Evolutionary conservation across 2,113 vertebrate species (phyloP).

Genomic region (Etheostoma cragini): DNA sequence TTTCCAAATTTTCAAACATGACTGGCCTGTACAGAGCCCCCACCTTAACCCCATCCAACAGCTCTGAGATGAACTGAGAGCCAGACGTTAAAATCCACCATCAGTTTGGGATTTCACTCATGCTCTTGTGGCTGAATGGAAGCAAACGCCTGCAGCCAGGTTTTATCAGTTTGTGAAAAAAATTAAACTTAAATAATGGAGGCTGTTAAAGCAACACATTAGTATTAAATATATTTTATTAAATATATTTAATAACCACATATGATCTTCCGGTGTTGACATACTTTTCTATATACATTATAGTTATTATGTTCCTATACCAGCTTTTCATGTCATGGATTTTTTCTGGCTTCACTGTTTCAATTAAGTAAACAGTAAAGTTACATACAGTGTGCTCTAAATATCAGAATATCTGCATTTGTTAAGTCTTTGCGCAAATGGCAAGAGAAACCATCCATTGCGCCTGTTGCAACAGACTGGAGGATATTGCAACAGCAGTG

Average conservation of each 20-base stretch:
- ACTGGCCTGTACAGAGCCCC: background rate
- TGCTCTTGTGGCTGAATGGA: background rate
- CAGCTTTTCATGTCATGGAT: background rate
- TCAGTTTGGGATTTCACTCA: background rate
- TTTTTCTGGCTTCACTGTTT: background rate
- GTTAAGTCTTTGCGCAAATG: background rate
- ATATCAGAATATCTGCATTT: background rate
- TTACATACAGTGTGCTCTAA: background rate
- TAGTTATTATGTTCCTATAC: background rate
- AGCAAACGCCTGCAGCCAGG: background rate
- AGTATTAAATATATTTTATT: too few species aligned
- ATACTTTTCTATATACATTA: background rate
- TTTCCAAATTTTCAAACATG: background rate
- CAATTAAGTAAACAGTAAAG: background rate
- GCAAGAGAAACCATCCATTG: background rate
- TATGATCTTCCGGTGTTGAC: background rate
- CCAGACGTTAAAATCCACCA: background rate
- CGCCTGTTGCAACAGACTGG: background rate
- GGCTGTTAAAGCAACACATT: background rate
- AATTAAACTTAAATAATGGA: background rate
- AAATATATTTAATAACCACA: too few species aligned
- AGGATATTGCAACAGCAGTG: background rate
- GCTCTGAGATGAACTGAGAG: background rate
- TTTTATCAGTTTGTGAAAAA: background rate
- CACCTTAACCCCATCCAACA: background rate